phyloP scores from a whole-genome alignment of 2,888 invertebrate genomes.

The Eupithecia insigniata region DNA sequence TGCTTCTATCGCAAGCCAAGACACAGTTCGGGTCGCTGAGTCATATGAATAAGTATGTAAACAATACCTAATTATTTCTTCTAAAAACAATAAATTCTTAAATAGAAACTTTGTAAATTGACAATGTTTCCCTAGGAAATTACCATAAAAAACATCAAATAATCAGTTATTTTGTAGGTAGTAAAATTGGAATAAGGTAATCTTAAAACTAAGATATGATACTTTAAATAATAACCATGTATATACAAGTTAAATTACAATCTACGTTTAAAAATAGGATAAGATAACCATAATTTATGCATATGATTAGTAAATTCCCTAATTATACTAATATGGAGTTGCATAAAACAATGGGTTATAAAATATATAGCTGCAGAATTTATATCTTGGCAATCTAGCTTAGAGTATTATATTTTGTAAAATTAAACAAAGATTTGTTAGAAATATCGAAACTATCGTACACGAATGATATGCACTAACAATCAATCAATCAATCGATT shows the following conservation, averaged over 20 bases:
- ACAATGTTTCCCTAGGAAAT: background rate
- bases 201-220: slow-evolving; percentile 56
- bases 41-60: background rate
- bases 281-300: slow-evolving; percentile 54
- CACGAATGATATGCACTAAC: slow-evolving; percentile 44
- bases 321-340: slow-evolving; percentile 17
- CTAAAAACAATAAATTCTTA: background rate
- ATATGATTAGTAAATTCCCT: slow-evolving; percentile 43
- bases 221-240: slow-evolving; percentile 51
- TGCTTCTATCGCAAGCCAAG: background rate
- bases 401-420: background rate
- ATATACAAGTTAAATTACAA: slow-evolving; percentile 50
- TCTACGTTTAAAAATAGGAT: slow-evolving; percentile 49
- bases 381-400: slow-evolving; percentile 17
- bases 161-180: slow-evolving; percentile 33
- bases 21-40: background rate
- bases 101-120: background rate
- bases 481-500: slow-evolving; percentile 34
- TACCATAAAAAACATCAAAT: background rate
- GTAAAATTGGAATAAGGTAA: background rate
- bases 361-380: slow-evolving; percentile 26
- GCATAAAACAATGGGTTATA: slow-evolving; percentile 8
- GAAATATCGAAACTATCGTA: slow-evolving; percentile 25
- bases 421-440: slow-evolving; percentile 7
- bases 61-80: background rate